These are phyloP conservation scores for Tokudaia tokunoshimensis DNA, from an alignment of 2,797 vertebrate genomes.

Conservation along the genomic window DNA sequence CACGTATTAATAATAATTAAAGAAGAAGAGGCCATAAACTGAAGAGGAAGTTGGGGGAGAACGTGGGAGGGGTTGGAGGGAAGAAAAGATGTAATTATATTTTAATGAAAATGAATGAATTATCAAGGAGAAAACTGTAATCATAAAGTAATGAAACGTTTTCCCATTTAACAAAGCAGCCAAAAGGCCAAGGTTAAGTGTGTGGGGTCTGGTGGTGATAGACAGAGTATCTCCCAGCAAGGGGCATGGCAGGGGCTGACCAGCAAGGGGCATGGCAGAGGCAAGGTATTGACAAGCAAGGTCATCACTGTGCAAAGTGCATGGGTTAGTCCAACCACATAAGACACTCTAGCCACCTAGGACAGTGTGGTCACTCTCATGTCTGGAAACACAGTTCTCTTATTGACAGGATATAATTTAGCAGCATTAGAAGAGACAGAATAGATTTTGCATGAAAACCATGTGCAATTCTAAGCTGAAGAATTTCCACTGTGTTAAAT, in stretches of 20 bases:
- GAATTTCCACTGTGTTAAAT: neutral
- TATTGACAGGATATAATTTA: neutral
- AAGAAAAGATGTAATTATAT: neutral
- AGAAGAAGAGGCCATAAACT: neutral
- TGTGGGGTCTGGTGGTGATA: slow-evolving; percentile 61
- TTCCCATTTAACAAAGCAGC: slow-evolving; percentile 86
- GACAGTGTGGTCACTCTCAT: slow-evolving; percentile 80
- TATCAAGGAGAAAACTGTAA: slow-evolving; percentile 65
- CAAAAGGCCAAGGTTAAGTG: slow-evolving; percentile 85
- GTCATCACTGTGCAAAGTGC: slow-evolving; percentile 77
- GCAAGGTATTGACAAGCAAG: slow-evolving; percentile 68
- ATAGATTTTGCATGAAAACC: neutral
- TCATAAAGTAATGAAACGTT: slow-evolving; percentile 82
- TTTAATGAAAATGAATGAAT: neutral
- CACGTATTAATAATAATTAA: neutral
- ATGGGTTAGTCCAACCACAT: slow-evolving; percentile 77
- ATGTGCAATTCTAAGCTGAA: neutral
- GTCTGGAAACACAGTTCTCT: slow-evolving; percentile 60
- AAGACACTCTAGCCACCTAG: slow-evolving; percentile 60
- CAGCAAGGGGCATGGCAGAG: slow-evolving; percentile 55
- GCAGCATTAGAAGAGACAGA: neutral
- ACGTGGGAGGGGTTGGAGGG: neutral
- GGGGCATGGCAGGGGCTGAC: slow-evolving; percentile 64
- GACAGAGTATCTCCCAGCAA: slow-evolving; percentile 62
- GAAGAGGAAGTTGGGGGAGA: neutral